phyloP scores from a whole-genome alignment of 2,888 invertebrate species.

The Heteromyza rotundicornis region DNA sequence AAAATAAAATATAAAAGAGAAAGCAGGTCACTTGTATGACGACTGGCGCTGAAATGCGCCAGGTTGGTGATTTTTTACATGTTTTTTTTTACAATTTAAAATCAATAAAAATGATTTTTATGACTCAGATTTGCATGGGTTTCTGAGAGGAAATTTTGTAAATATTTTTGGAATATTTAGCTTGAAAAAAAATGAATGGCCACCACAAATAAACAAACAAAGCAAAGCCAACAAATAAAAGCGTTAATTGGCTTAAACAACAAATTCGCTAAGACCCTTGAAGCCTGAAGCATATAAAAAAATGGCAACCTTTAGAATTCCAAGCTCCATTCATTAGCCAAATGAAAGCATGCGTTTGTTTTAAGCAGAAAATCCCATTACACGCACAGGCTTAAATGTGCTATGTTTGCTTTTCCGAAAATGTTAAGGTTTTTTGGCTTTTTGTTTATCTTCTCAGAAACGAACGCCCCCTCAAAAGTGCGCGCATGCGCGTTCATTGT shows the following conservation, averaged over 20 bases:
- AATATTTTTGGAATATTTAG: no score
- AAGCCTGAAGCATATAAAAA: no score
- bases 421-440: not conserved
- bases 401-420: not conserved
- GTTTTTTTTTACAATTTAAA: not conserved
- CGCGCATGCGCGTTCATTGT: not conserved
- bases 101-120: not conserved
- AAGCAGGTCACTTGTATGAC: conserved; percentile 60
- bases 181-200: no score
- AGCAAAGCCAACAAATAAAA: not conserved
- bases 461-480: not conserved
- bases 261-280: not conserved
- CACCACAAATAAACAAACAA: not conserved
- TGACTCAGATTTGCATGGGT: not conserved
- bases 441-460: not conserved
- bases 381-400: not conserved
- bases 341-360: not conserved
- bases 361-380: not conserved
- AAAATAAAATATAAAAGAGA: conserved; percentile 46
- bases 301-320: not conserved
- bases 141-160: no score
- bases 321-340: not conserved
- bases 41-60: conserved; percentile 25
- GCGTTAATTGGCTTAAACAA: not conserved
- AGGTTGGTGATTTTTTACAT: not conserved